Conservation (phyloP, 2,888 invertebrate species). For the Nineta flava region DNA sequence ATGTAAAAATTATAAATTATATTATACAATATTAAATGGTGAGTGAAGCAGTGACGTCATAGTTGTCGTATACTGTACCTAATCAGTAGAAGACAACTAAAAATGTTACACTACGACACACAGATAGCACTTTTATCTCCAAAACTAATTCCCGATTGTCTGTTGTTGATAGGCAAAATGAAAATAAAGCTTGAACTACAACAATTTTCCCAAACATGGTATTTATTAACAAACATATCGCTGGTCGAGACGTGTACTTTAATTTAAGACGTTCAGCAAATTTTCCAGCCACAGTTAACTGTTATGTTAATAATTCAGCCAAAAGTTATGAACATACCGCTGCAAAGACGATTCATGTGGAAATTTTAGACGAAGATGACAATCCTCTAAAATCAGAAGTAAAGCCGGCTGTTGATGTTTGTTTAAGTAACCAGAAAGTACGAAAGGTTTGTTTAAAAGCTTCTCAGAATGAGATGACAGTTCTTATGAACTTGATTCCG, state of each 20-base stretch:
- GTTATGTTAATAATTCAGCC: conserved; percentile 25
- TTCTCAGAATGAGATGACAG: too few relatives aligned
- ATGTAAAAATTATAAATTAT: conserved; percentile 32
- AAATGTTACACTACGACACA: too few relatives aligned
- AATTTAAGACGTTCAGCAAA: conserved; percentile 21
- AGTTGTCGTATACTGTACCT: background rate
- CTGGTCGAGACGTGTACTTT: conserved; percentile 28
- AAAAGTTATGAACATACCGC: conserved; percentile 22
- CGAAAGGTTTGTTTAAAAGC: too few relatives aligned
- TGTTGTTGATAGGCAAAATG: background rate
- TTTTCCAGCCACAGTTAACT: conserved; percentile 24
- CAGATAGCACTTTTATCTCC: too few relatives aligned
- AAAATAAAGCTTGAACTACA: conserved; percentile 3
- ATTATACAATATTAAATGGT: conserved; percentile 31
- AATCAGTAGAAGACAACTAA: too few relatives aligned
- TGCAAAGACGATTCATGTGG: conserved; percentile 25
- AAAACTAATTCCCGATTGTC: too few relatives aligned
- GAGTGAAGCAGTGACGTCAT: conserved; percentile 12
- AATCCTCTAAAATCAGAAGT: conserved; percentile 28
- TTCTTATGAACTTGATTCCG: too few relatives aligned
- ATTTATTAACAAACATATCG: conserved; percentile 25
- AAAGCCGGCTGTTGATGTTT: conserved; percentile 20
- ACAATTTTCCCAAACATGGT: conserved; percentile 13
- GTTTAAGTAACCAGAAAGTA: conserved; percentile 18
- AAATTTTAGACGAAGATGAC: conserved; percentile 34